Conservation (phyloP, 2,888 invertebrate genomes). For the Rambutsinella grinnellia region DNA sequence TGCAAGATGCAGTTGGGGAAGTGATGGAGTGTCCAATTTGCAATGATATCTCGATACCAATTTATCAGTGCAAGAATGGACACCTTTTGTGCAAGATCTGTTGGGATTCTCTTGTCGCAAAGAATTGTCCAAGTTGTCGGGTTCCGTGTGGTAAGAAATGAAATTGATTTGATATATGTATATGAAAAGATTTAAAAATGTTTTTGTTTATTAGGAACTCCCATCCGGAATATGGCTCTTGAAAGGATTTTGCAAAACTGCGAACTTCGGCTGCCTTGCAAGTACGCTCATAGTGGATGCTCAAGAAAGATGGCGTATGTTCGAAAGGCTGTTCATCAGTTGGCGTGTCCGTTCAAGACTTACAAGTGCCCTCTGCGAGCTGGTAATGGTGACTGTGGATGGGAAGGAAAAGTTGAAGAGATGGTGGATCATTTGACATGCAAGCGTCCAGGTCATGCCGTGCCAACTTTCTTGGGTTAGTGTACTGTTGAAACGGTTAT, state of each 20-base stretch:
- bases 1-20: no score
- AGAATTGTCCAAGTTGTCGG: slow-evolving; percentile 34
- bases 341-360: slow-evolving; percentile 10
- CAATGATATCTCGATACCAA: slow-evolving; percentile 21
- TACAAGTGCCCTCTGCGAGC: slow-evolving; percentile 18
- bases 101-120: not conserved
- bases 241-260: slow-evolving; percentile 21
- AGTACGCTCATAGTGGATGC: slow-evolving; percentile 26
- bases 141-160: slow-evolving; percentile 9
- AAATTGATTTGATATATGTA: no score
- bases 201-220: not conserved
- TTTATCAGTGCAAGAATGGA: slow-evolving; percentile 33
- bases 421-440: slow-evolving; percentile 31
- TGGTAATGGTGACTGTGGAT: not conserved
- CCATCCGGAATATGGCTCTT: slow-evolving; percentile 23
- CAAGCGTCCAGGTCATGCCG: not conserved
- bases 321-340: slow-evolving; percentile 17
- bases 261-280: slow-evolving; percentile 16
- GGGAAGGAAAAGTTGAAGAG: slow-evolving; percentile 21
- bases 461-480: slow-evolving; percentile 21
- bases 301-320: not conserved
- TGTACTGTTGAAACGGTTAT: not conserved
- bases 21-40: slow-evolving; percentile 46
- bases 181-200: not conserved
- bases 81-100: slow-evolving; percentile 33